Conservation (phyloP, 37 sponge, comb jelly and placozoan genomes). For the Amphimedon queenslandica region DNA sequence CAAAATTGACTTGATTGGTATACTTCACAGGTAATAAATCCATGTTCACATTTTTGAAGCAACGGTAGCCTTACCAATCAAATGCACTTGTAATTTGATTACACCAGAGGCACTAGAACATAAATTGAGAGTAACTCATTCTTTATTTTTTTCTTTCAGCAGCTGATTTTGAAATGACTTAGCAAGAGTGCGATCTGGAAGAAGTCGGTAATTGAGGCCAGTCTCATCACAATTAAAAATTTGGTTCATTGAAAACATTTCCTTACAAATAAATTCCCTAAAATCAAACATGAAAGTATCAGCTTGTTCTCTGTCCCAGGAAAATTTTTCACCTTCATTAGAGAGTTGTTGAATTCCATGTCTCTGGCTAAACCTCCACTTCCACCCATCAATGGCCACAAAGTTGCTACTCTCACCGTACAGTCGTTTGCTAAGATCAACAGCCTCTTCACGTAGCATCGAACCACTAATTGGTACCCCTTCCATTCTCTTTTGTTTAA, state of each 20-base stretch:
- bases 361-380: slow-evolving; percentile 33
- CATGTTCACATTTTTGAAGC: slow-evolving; percentile 37
- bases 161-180: slow-evolving; percentile 31
- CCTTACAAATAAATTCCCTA: not conserved
- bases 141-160: slow-evolving; percentile 45
- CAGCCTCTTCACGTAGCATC: not conserved
- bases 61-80: slow-evolving; percentile 70
- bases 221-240: slow-evolving; percentile 71
- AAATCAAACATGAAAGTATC: slow-evolving; percentile 7
- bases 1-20: slow-evolving; percentile 58
- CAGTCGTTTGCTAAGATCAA: no score
- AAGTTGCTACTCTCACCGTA: not conserved
- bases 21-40: slow-evolving; percentile 48
- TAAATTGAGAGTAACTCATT: slow-evolving; percentile 51
- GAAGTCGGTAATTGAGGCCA: slow-evolving; percentile 56
- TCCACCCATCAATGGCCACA: slow-evolving; percentile 22
- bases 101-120: slow-evolving; percentile 65
- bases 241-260: not conserved
- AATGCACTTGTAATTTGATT: slow-evolving; percentile 42
- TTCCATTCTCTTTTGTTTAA: slow-evolving; percentile 30
- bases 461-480: slow-evolving; percentile 34
- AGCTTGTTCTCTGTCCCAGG: slow-evolving; percentile 1
- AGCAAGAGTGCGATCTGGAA: slow-evolving; percentile 55
- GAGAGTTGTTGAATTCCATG: slow-evolving; percentile 29
- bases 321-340: slow-evolving; percentile 36